These are phyloP conservation scores for Leguminivora glycinivorella DNA, from an alignment of 1,140 invertebrate genomes.

Conservation along the genomic window DNA sequence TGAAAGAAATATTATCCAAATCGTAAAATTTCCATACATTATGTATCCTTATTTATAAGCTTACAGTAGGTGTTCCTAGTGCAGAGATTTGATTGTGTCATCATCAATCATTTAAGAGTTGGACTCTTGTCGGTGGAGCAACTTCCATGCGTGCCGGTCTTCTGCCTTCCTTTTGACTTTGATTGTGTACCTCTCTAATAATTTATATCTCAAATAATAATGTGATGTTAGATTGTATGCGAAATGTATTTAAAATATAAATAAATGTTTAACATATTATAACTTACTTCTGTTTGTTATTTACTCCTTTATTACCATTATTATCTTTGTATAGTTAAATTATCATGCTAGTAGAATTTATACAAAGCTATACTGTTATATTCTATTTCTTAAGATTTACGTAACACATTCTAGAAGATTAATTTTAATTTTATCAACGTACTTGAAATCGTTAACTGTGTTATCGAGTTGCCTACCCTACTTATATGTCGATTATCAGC, in stretches of 20 bases:
- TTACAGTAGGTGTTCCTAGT: constrained; percentile 21
- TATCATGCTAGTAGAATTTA: background rate
- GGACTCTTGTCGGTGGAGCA: no score
- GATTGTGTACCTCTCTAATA: constrained; percentile 18
- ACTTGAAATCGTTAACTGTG: constrained; percentile 29
- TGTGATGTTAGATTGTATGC: constrained; percentile 26
- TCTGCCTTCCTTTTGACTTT: no score
- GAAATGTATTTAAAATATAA: constrained; percentile 22
- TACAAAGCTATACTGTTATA: background rate
- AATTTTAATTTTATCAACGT: constrained; percentile 28
- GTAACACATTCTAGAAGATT: constrained; percentile 27
- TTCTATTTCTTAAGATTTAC: constrained; percentile 11
- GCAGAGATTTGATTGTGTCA: constrained; percentile 14
- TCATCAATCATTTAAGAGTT: no score
- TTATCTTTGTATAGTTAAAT: background rate
- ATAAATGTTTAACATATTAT: constrained; percentile 9
- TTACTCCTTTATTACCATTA: background rate
- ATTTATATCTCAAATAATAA: constrained; percentile 21
- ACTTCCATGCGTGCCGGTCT: no score
- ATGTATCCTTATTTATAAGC: constrained; percentile 1
- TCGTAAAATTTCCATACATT: constrained; percentile 44
- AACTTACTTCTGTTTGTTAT: background rate
- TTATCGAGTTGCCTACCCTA: constrained; percentile 26
- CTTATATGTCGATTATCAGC: constrained; percentile 24
- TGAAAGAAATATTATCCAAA: constrained; percentile 79